A percentile compares a stretch with the other conserved stretches of the same genome.
Conservation (phyloP, 2,888 invertebrate species). For the Taphrorychus bicolor region DNA sequence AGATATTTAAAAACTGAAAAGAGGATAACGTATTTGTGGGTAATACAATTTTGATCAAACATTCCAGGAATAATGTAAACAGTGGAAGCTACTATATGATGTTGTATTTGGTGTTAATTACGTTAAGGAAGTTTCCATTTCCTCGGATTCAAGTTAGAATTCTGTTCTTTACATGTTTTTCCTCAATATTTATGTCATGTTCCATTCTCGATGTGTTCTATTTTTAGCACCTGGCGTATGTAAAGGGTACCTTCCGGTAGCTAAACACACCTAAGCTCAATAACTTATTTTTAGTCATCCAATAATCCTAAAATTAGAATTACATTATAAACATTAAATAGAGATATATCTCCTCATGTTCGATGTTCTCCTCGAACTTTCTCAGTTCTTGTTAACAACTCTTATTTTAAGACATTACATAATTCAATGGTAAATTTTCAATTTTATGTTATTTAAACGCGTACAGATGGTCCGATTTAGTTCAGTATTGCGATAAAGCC, state of each 20-base stretch:
- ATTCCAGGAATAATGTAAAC: no score
- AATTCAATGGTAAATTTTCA: not conserved
- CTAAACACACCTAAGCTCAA: constrained; percentile 4
- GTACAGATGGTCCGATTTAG: constrained; percentile 32
- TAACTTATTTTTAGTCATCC: constrained; percentile 32
- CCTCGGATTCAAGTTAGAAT: no score
- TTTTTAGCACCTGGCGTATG: not conserved
- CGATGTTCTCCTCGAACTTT: no score
- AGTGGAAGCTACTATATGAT: no score
- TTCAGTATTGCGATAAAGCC: constrained; percentile 25
- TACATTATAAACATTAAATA: constrained; percentile 14
- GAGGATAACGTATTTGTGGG: no score
- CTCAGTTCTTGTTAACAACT: no score
- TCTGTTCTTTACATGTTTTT: no score
- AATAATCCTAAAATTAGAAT: constrained; percentile 33
- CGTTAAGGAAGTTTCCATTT: no score
- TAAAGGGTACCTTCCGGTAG: constrained; percentile 18
- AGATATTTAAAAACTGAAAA: no score
- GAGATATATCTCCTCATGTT: no score
- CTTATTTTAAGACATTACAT: not conserved
- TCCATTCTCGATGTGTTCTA: not conserved
- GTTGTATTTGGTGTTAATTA: no score
- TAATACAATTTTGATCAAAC: no score
- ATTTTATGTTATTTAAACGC: not conserved
- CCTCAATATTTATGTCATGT: not conserved